These are phyloP conservation scores for Agelaius tricolor DNA, from an alignment of 2,113 vertebrate species.

Conservation along the genomic window DNA sequence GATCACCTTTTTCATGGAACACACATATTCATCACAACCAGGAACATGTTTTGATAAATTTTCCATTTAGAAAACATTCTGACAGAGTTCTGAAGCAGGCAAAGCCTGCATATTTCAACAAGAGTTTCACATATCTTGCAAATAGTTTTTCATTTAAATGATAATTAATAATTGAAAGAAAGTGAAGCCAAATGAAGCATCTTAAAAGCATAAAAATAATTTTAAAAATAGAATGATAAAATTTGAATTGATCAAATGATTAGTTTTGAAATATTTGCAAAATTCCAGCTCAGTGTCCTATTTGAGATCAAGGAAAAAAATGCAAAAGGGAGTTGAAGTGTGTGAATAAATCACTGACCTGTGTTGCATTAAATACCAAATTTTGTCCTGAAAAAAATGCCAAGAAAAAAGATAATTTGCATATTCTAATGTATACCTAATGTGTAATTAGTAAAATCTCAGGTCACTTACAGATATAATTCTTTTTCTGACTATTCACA, in stretches of 20 bases:
- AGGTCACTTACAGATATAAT: not conserved
- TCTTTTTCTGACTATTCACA: not conserved
- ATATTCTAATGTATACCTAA: not conserved
- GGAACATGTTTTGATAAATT: not conserved
- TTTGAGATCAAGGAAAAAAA: not conserved
- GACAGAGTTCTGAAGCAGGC: not conserved
- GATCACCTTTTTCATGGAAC: not conserved
- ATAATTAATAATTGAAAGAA: not conserved
- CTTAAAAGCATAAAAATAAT: not conserved
- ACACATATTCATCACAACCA: not conserved
- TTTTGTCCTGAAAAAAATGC: not conserved
- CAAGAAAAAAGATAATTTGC: not conserved
- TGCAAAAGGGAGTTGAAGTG: not conserved
- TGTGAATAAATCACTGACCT: not conserved
- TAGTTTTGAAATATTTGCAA: not conserved
- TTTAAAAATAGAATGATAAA: not conserved
- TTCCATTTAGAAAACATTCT: constrained; percentile 6
- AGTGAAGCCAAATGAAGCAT: not conserved
- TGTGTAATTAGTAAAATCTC: not conserved
- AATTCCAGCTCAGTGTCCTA: not conserved
- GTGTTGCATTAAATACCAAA: not conserved
- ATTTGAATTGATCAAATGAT: not conserved
- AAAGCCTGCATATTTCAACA: not conserved
- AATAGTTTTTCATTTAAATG: not conserved
- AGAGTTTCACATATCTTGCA: not conserved